Evolutionary conservation across 2,797 vertebrate species (phyloP).

Genomic region (Pipistrellus nathusii): DNA sequence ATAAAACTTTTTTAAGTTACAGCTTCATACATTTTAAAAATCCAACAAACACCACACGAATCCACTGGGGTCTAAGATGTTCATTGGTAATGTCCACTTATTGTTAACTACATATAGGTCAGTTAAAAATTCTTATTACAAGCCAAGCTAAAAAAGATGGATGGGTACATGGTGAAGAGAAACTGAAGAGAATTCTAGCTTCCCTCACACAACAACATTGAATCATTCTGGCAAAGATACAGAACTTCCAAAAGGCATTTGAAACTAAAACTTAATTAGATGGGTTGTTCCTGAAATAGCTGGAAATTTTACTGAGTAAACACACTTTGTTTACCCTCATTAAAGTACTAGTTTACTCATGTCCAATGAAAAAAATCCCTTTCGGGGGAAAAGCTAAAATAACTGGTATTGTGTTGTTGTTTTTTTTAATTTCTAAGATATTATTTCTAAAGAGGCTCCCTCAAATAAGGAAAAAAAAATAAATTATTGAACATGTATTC

Average conservation of each 20-base stretch:
- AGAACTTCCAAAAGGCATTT: conserved; percentile 58
- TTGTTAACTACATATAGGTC: background rate
- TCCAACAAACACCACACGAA: background rate
- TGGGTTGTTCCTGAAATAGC: conserved; percentile 49
- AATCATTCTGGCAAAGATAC: conserved; percentile 69
- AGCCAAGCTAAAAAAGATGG: background rate
- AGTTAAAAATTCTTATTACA: background rate
- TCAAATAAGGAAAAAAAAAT: background rate
- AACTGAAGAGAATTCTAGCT: conserved; percentile 25
- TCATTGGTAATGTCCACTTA: background rate
- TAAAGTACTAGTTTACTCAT: conserved; percentile 62
- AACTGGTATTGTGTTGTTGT: background rate
- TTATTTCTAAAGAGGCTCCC: background rate
- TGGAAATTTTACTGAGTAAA: conserved; percentile 65
- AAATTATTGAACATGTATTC: background rate
- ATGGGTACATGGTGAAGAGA: background rate
- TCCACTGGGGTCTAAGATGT: background rate
- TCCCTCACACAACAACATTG: conserved; percentile 19
- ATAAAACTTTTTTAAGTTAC: background rate
- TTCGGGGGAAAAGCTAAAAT: background rate
- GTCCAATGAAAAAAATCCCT: conserved; percentile 14
- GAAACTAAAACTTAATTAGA: conserved; percentile 75
- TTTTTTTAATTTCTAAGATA: conserved; percentile 42
- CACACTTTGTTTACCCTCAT: conserved; percentile 66
- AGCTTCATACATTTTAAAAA: conserved; percentile 32